Evolutionary conservation across 2,888 invertebrate genomes (phyloP).

Genomic region (Sminthurinus aureus): DNA sequence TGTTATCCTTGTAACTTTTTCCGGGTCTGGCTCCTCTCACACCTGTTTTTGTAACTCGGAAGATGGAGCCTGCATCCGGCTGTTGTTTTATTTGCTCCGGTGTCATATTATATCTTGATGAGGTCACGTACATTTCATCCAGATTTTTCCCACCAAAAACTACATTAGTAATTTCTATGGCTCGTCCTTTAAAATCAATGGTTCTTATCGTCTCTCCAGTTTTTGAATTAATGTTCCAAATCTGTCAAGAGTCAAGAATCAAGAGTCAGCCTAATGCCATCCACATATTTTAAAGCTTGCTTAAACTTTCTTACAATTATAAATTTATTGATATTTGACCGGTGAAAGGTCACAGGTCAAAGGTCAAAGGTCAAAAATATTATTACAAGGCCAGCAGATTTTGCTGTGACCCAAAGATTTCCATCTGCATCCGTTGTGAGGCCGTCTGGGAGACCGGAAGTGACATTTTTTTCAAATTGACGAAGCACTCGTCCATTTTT

Average conservation of each 20-base stretch:
- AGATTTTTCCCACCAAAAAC: conserved; percentile 74
- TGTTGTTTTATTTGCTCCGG: conserved; percentile 48
- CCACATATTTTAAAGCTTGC: no score
- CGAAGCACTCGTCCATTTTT: conserved; percentile 70
- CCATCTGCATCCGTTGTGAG: conserved; percentile 82
- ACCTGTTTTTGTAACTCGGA: conserved; percentile 53
- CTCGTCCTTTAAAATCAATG: conserved; percentile 67
- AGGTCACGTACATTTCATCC: conserved; percentile 73
- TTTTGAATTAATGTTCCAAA: conserved; percentile 67
- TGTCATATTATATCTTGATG: conserved; percentile 49
- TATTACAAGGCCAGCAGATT: conserved; percentile 70
- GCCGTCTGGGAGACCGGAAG: conserved; percentile 74
- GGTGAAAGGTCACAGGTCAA: no score
- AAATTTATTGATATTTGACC: no score
- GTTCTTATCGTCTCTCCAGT: conserved; percentile 67
- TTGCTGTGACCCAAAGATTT: conserved; percentile 80
- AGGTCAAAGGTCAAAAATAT: no score
- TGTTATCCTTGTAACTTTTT: no score
- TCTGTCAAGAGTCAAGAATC: conserved; percentile 63
- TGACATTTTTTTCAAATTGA: conserved; percentile 68
- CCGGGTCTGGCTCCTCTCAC: no score
- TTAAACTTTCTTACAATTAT: no score
- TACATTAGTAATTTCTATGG: conserved; percentile 72
- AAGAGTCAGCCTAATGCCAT: no score
- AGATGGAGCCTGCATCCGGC: conserved; percentile 52